phyloP scores from a whole-genome alignment of 2,113 vertebrate species.

The Tamias sibiricus region DNA sequence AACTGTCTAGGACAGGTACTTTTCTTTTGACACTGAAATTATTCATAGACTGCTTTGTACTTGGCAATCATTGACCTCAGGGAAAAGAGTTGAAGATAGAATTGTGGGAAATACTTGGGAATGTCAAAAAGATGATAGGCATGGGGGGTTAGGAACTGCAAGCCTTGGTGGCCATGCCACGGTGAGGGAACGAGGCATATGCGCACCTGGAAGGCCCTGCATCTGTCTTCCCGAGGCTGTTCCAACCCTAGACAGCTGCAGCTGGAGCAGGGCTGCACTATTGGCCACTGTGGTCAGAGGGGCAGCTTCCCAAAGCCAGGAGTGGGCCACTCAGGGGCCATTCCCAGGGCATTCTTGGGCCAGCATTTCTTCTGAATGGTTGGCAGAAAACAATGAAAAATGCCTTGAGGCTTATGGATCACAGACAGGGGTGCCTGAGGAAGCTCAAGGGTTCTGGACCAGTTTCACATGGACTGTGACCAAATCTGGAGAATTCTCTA shows the following conservation, averaged over 20 bases:
- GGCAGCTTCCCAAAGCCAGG: not conserved
- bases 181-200: rapidly evolving
- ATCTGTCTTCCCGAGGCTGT: not conserved
- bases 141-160: not conserved
- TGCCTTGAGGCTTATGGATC: rapidly evolving
- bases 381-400: not conserved
- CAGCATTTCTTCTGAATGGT: not conserved
- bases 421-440: not conserved
- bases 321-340: not conserved
- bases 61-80: not conserved
- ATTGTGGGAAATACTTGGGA: not conserved
- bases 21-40: not conserved
- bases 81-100: not conserved
- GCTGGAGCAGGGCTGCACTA: not conserved
- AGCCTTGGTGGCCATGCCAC: not conserved
- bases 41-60: not conserved
- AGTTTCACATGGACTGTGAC: not conserved
- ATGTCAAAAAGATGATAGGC: not conserved
- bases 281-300: not conserved
- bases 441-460: not conserved
- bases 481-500: not conserved
- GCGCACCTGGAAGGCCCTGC: rapidly evolving
- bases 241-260: not conserved
- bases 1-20: not conserved
- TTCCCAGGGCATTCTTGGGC: no score